Conservation (phyloP, 1,140 invertebrate genomes). For the Leguminivora glycinivorella region DNA sequence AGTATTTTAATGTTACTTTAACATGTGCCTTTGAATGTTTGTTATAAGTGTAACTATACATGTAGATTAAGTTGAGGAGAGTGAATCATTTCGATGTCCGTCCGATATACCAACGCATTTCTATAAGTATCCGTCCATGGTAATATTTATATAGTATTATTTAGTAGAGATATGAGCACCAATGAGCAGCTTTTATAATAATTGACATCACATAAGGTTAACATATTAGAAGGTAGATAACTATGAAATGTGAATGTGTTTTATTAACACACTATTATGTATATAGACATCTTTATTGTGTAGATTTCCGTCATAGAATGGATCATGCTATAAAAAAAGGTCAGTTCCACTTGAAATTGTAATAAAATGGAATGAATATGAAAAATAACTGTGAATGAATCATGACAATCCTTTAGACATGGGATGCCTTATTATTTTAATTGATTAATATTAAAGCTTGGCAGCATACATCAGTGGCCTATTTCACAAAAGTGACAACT, state of each 20-base stretch:
- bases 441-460: too few species aligned
- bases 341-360: too few species aligned
- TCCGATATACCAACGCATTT: too few species aligned
- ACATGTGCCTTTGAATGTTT: not conserved
- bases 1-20: not conserved
- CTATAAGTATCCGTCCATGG: slow-evolving; percentile 7
- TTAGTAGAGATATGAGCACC: not conserved
- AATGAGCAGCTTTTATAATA: not conserved
- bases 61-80: not conserved
- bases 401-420: too few species aligned
- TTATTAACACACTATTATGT: not conserved
- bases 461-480: too few species aligned
- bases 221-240: not conserved
- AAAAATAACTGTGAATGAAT: too few species aligned
- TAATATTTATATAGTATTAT: not conserved
- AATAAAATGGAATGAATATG: too few species aligned
- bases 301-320: too few species aligned
- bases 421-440: too few species aligned
- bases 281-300: not conserved
- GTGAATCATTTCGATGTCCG: too few species aligned
- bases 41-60: not conserved
- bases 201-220: not conserved
- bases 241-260: not conserved
- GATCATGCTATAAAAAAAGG: too few species aligned
- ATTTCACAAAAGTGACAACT: too few species aligned